Evolutionary conservation across 2,113 vertebrate species (phyloP), one percentile per base, ranked within the genome.

Genomic region (Oenanthe oenanthe): DNA sequence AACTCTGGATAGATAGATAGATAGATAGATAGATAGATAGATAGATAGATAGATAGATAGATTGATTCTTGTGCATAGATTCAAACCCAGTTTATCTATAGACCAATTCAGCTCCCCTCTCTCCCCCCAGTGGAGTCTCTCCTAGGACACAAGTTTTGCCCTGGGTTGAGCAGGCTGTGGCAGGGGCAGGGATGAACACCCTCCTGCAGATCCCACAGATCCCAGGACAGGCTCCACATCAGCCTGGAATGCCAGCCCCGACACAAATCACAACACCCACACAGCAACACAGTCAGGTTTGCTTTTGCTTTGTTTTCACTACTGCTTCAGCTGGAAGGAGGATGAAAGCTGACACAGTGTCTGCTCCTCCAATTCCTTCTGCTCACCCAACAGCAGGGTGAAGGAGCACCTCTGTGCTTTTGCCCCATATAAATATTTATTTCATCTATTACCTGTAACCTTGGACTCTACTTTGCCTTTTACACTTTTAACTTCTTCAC

Each of bases 61-160:
- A 43, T 18, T 9, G 17, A 43, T 61, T 58, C 65, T 40, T 43
- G 32, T 4, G 14, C 32, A 42, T 3, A 50, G 71, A 79, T 13
- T 9, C 56, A 66, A 67, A 50, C 7, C 31, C 36, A 36, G 2
- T 31, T 58, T 17, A 36, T 34, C 36, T 17, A 3, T 7, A 13
- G 8, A 58, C 20, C 71, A 38, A 2, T 60, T 47, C 26, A 32
- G 17, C 31, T 12, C 6, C 24, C 4, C 15, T 14, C 10, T 7
- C 26, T 11, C 9, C 9, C 5, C 5, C 0, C 34, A 8, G 0
- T 3, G 17, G 47, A 38, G 29, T 29, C 5, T 9, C 42, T 38
- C 6, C 20, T 3, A 9, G 0, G 53, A 21, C 20, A 17, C 25
- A 11, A 6, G 70, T 3, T 9, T 1, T 26, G 31, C 21, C 20